Base-by-base conservation (phyloP, 2,888 invertebrate species). In the Meta bourneti region DNA sequence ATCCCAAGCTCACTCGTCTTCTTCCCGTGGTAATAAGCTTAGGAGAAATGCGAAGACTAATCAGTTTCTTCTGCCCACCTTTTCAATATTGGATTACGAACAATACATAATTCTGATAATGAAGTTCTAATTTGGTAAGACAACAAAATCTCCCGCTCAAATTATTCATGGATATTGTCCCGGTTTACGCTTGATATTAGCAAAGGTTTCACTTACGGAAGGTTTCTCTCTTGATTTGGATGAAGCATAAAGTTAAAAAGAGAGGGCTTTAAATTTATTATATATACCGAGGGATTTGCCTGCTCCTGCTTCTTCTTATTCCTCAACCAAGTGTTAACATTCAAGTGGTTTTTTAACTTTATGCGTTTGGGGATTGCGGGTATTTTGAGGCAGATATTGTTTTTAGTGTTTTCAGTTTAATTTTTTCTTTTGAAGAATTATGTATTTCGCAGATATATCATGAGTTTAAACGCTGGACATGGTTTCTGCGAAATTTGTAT, bases 91-190 rank as follows among this genome's bases (percentile, higher is more conserved):
- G 90, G 90, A 91, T 91, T 91, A 91, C 81, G 75, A 71, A 82
- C 81, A 82, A 91, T 82, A 78, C 81, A 86, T 81, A 77, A 82
- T 86, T 85, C 90, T 74, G 72, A 82, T 91, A 82, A 91, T 86
- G 77, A 91, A 91, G 81, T 49, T 86, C 81, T 91, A 91, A 91
- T 91, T 91, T 91, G 71, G 86, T 54, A 86, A 82, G 86, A 91
- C 90, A 81, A 82, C 86, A 80, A 72, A 80, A 80, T 71, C 87
- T 54, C n/a, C 61, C 61, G 11, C 11, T 61, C 61, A 61, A 61
- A 61, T 61, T 61, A 61, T 61, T 61, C 61, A 61, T 61, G 61
- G 61, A 61, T 61, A 61, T 61, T 61, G 61, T 61, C 16, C 61
- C 61, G 61, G 61, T 61, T 61, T 61, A 61, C 61, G 61, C 13